phyloP scores from a whole-genome alignment of 2,888 invertebrate genomes.

The Strigamia transsilvanica region DNA sequence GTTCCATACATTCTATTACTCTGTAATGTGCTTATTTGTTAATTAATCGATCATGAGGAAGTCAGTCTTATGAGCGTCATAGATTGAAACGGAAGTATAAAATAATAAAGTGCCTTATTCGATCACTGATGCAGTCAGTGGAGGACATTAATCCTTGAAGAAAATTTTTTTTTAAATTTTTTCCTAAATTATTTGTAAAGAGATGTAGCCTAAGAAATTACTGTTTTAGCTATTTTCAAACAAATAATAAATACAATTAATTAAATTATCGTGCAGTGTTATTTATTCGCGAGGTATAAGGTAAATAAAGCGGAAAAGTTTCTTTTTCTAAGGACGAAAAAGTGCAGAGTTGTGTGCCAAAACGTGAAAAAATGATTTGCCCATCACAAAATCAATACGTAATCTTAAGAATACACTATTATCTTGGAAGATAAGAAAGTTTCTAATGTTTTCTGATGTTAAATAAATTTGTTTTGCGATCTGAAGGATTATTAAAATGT shows the following conservation, averaged over 20 bases:
- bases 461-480: too few relatives aligned
- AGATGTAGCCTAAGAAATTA: not conserved
- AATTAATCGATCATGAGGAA: not conserved
- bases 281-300: not conserved
- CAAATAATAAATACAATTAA: slow-evolving; percentile 9
- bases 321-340: too few relatives aligned
- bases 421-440: too few relatives aligned
- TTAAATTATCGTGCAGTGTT: not conserved
- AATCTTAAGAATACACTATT: too few relatives aligned
- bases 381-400: too few relatives aligned
- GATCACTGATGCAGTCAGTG: slow-evolving; percentile 14
- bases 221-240: slow-evolving; percentile 34
- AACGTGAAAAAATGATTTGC: too few relatives aligned
- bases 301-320: too few relatives aligned
- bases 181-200: slow-evolving; percentile 16
- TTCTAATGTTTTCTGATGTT: too few relatives aligned
- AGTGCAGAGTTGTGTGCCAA: too few relatives aligned
- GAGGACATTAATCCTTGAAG: not conserved
- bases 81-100: not conserved
- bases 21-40: not conserved
- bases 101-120: not conserved
- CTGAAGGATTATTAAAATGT: too few relatives aligned
- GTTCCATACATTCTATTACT: not conserved
- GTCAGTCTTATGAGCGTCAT: not conserved
- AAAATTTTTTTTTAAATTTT: not conserved